Evolutionary conservation across 2,888 invertebrate species (phyloP).

Genomic region (Acanthosepion esculentum): DNA sequence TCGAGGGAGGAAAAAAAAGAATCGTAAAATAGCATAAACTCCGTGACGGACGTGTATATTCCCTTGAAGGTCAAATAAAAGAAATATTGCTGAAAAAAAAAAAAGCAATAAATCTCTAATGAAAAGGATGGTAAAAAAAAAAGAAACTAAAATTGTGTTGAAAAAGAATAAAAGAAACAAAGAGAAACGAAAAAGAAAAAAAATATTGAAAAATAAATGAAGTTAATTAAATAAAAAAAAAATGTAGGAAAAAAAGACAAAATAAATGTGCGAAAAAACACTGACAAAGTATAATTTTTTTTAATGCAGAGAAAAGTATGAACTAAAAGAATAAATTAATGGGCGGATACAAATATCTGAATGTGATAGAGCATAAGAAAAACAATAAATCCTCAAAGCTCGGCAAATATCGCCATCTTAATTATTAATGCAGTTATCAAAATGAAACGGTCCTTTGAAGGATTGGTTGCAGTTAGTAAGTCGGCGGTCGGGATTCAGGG

Average conservation of each 20-base stretch:
- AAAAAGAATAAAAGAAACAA: neutral
- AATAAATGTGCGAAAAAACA: neutral
- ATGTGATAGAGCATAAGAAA: neutral
- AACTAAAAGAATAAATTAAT: neutral
- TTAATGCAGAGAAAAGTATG: no score
- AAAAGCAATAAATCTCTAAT: no score
- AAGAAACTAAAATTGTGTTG: no score
- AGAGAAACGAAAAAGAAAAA: neutral
- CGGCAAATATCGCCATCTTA: neutral
- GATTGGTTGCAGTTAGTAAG: neutral
- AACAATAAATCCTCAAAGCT: neutral
- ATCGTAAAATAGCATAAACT: no score
- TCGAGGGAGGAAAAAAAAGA: no score
- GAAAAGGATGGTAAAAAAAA: no score
- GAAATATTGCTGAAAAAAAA: no score
- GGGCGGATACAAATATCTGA: neutral
- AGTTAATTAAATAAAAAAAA: neutral
- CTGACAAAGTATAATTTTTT: no score
- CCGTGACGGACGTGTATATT: no score
- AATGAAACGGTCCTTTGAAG: neutral
- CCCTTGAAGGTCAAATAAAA: no score
- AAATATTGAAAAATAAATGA: neutral
- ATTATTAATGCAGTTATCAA: neutral
- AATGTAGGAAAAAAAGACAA: neutral
- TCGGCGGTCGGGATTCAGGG: neutral